A percentile compares a stretch with the other conserved stretches of the same genome.
phyloP scores from a whole-genome alignment of 2,113 vertebrate species.

The Thalassoma bifasciatum region DNA sequence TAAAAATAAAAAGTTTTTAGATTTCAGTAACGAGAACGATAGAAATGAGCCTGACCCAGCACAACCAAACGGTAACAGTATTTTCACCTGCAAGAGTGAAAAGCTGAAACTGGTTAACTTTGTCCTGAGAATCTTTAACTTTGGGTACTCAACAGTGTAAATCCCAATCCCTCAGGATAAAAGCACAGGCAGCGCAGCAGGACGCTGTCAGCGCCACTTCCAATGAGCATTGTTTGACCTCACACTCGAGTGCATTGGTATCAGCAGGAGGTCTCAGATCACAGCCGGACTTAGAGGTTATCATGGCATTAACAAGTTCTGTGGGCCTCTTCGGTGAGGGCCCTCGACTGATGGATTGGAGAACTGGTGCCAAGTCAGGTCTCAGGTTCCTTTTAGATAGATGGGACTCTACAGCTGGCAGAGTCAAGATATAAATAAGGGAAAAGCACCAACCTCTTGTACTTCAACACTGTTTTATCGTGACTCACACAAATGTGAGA shows the following conservation, averaged over 20 bases:
- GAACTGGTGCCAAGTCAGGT: conserved; percentile 19
- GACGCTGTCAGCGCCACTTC: conserved; percentile 49
- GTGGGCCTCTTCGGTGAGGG: conserved; percentile 13
- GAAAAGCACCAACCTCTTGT: background rate
- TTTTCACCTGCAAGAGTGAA: background rate
- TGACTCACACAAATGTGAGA: conserved; percentile 11
- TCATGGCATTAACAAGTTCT: conserved; percentile 55
- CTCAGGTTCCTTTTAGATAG: conserved; percentile 3
- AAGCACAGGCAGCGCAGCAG: conserved; percentile 44
- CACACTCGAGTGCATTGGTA: conserved; percentile 54
- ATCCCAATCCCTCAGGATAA: background rate
- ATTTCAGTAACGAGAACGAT: conserved; percentile 13
- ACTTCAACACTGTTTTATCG: conserved; percentile 12
- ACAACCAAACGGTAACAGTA: background rate
- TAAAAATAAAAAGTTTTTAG: background rate
- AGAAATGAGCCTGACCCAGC: background rate
- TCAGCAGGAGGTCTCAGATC: conserved; percentile 53
- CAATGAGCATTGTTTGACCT: conserved; percentile 43
- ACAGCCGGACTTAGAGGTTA: conserved; percentile 54
- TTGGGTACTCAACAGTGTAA: background rate
- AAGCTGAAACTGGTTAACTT: background rate
- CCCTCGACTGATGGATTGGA: background rate
- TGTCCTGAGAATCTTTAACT: background rate
- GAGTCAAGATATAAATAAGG: background rate
- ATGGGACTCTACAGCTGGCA: background rate